phyloP scores from a whole-genome alignment of 2,888 invertebrate genomes.

The Cantharis nigra region DNA sequence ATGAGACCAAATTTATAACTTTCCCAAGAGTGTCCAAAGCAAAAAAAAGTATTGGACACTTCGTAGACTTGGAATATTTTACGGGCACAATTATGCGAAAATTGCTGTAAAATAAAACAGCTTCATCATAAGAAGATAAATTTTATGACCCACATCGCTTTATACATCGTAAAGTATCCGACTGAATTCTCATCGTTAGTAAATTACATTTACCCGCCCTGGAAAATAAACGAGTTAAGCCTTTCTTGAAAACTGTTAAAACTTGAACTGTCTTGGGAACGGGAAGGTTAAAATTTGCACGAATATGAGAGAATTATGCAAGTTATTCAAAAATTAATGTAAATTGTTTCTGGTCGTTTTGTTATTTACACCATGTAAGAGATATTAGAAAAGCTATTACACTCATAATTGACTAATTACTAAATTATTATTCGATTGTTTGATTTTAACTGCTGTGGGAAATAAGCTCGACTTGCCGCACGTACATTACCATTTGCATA shows the following conservation, averaged over 20 bases:
- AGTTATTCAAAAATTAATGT: slow-evolving; percentile 2
- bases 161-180: slow-evolving; percentile 21
- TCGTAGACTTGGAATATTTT: not conserved
- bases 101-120: slow-evolving; percentile 16
- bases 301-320: slow-evolving; percentile 1
- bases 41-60: not conserved
- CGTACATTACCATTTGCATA: not conserved
- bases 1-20: not conserved
- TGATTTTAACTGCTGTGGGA: not conserved
- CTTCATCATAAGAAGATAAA: slow-evolving; percentile 8
- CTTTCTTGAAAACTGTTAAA: slow-evolving; percentile 27
- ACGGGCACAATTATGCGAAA: not conserved
- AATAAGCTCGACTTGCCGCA: not conserved
- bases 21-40: not conserved
- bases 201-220: slow-evolving; percentile 17
- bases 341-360: not conserved
- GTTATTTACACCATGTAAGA: not conserved
- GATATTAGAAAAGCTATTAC: slow-evolving; percentile 2
- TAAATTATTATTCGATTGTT: not conserved
- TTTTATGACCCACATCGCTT: slow-evolving; percentile 27
- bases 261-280: slow-evolving; percentile 21
- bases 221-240: slow-evolving; percentile 17
- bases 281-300: slow-evolving; percentile 13
- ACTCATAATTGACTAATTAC: not conserved
- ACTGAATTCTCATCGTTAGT: slow-evolving; percentile 21